Conservation (phyloP, 2,797 vertebrate genomes). For the Propithecus deckenii region DNA sequence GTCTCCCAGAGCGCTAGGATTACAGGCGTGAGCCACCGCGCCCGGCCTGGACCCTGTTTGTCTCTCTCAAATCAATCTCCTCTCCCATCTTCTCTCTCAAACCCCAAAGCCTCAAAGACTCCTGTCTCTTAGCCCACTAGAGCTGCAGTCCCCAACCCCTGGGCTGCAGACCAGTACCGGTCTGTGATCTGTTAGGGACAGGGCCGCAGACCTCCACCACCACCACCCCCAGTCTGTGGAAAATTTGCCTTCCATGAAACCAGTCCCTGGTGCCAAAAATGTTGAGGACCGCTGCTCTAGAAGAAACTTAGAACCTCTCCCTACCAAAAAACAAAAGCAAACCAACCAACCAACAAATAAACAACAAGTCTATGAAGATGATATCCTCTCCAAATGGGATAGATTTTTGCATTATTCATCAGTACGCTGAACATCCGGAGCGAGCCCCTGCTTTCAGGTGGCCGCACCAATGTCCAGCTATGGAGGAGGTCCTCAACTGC, state of each 20-base stretch:
- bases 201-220: too few relatives aligned
- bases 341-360: neutral
- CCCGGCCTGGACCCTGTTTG: neutral
- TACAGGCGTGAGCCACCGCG: too few relatives aligned
- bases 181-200: too few relatives aligned
- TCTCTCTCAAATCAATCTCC: neutral
- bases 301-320: neutral
- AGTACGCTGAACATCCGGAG: neutral
- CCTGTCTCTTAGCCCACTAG: neutral
- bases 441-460: neutral
- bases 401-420: neutral
- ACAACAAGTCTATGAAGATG: neutral
- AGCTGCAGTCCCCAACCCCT: neutral
- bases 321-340: neutral
- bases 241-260: too few relatives aligned
- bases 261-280: too few relatives aligned
- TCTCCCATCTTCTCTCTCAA: neutral
- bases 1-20: too few relatives aligned
- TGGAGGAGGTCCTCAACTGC: neutral
- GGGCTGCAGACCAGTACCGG: too few relatives aligned
- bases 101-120: neutral
- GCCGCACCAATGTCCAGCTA: accelerated
- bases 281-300: too few relatives aligned
- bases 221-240: too few relatives aligned
- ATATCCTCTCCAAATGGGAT: neutral